Conservation (phyloP, 53 echinoderm and acorn worm species). For the Patiria pectinifera region DNA sequence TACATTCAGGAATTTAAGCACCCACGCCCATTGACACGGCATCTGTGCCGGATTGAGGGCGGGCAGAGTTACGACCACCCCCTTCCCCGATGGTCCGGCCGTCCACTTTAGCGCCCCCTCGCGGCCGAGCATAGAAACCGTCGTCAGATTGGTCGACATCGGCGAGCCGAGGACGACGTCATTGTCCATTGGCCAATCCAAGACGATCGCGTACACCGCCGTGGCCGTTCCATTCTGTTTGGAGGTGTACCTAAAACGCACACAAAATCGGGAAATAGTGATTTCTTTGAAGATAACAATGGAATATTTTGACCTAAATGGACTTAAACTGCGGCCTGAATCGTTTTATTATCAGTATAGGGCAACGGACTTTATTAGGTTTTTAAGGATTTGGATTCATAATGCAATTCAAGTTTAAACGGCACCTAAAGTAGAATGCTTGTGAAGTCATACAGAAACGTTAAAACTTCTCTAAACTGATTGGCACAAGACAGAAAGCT, state of each 20-base stretch:
- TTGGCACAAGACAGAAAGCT: too few relatives aligned
- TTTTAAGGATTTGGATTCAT: too few relatives aligned
- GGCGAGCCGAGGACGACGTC: constrained; percentile 70
- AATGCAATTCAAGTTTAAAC: too few relatives aligned
- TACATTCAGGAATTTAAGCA: too few relatives aligned
- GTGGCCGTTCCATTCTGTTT: constrained; percentile 12
- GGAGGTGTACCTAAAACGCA: constrained; percentile 83
- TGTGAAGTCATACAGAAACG: too few relatives aligned
- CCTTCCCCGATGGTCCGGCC: constrained; percentile 16
- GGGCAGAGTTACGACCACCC: constrained; percentile 70
- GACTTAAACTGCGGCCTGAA: too few relatives aligned
- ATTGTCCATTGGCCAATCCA: constrained; percentile 86
- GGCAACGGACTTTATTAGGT: too few relatives aligned
- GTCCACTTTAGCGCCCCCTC: constrained; percentile 66
- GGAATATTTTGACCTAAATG: too few relatives aligned
- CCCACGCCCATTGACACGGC: constrained; percentile 86
- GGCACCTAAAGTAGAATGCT: too few relatives aligned
- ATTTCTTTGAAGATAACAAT: neutral
- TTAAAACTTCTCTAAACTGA: too few relatives aligned
- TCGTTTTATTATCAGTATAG: too few relatives aligned
- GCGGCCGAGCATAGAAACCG: constrained; percentile 74
- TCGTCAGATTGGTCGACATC: constrained; percentile 51
- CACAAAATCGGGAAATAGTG: too few relatives aligned
- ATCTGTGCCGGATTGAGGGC: constrained; percentile 43
- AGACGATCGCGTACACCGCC: constrained; percentile 77